phyloP scores from a whole-genome alignment of 2,888 invertebrate species.

The Cheilosia variabilis region DNA sequence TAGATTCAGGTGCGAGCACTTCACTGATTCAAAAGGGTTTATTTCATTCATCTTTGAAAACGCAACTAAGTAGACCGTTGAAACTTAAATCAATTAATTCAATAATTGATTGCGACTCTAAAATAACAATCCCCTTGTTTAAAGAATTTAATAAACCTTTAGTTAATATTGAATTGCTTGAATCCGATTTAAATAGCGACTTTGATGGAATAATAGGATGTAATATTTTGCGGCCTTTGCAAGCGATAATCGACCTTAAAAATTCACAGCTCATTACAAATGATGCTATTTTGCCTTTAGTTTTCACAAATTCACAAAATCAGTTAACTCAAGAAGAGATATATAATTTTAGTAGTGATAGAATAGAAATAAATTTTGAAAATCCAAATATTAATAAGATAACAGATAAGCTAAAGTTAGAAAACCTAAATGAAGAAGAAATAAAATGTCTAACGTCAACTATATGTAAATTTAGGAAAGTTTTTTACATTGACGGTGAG shows the following conservation, averaged over 20 bases:
- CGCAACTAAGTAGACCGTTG: slow-evolving; percentile 7
- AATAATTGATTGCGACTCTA: not conserved
- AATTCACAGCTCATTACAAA: slow-evolving; percentile 6
- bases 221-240: slow-evolving; percentile 6
- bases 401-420: slow-evolving; percentile 21
- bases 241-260: slow-evolving; percentile 11
- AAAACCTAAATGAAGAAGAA: slow-evolving; percentile 41
- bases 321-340: slow-evolving; percentile 7
- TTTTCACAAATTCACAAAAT: slow-evolving; percentile 1
- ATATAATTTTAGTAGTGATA: not conserved
- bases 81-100: slow-evolving; percentile 13
- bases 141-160: slow-evolving; percentile 13
- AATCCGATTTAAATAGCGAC: not conserved
- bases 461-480: slow-evolving; percentile 18
- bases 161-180: too few species aligned
- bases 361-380: slow-evolving; percentile 17
- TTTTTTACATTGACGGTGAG: slow-evolving; percentile 36
- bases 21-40: not conserved
- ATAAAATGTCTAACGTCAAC: not conserved
- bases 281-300: slow-evolving; percentile 2
- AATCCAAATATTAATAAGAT: not conserved
- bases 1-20: slow-evolving; percentile 10
- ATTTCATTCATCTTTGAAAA: slow-evolving; percentile 16
- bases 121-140: slow-evolving; percentile 1
- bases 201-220: slow-evolving; percentile 15